These are phyloP conservation scores for Leptinotarsa juncta DNA, from an alignment of 2,888 invertebrate species.

Conservation along the genomic window DNA sequence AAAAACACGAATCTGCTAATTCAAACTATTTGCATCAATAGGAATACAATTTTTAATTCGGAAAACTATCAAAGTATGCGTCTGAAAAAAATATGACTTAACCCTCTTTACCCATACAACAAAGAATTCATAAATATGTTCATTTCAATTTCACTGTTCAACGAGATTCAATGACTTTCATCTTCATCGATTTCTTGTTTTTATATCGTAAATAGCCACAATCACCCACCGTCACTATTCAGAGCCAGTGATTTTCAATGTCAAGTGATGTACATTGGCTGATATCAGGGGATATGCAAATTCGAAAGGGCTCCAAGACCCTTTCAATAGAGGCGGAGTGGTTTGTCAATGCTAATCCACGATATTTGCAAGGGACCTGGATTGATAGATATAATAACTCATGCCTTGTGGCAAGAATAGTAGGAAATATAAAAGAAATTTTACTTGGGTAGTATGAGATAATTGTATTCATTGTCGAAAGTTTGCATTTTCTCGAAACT, in stretches of 20 bases:
- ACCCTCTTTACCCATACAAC: no score
- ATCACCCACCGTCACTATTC: conserved; percentile 11
- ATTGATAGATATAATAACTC: conserved; percentile 15
- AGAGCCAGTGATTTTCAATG: conserved; percentile 14
- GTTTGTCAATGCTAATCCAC: conserved; percentile 21
- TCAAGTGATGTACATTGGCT: conserved; percentile 19
- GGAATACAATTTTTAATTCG: no score
- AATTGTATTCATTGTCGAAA: no score
- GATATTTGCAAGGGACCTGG: conserved; percentile 17
- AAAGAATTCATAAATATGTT: no score
- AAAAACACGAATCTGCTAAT: no score
- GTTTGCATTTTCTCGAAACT: no score
- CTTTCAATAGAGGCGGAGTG: conserved; percentile 19
- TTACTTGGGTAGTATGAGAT: no score
- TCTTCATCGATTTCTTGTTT: neutral
- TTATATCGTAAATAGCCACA: conserved; percentile 6
- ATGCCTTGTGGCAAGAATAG: neutral
- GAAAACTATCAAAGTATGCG: no score
- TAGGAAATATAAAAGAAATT: neutral
- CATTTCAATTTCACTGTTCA: neutral
- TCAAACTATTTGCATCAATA: no score
- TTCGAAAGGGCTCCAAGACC: conserved; percentile 13
- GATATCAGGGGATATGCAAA: conserved; percentile 21
- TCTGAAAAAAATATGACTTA: no score
- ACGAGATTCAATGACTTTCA: no score